Evolutionary conservation across 1,140 invertebrate genomes (phyloP).

Genomic region (Cephus cinctus): DNA sequence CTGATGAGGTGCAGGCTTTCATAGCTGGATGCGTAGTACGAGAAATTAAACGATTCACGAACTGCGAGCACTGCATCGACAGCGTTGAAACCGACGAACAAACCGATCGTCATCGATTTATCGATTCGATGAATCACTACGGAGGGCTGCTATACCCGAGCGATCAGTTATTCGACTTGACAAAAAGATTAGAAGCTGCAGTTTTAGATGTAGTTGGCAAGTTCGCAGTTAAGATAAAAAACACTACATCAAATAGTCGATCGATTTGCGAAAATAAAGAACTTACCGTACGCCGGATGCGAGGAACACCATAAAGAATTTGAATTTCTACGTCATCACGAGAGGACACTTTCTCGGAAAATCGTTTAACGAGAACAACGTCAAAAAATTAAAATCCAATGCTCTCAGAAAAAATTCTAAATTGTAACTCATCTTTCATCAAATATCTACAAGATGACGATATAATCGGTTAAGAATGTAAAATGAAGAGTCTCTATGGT

Average conservation of each 20-base stretch:
- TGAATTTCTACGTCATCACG: constrained; percentile 8
- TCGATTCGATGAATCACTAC: constrained; percentile 9
- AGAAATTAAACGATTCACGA: constrained; percentile 6
- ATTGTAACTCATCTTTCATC: too few relatives aligned
- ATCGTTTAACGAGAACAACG: constrained; percentile 3
- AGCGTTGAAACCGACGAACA: constrained; percentile 1
- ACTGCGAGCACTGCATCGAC: constrained; percentile 12
- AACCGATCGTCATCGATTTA: constrained; percentile 8
- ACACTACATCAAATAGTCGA: constrained; percentile 9
- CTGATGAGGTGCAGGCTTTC: constrained; percentile 11
- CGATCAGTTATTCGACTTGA: constrained; percentile 7
- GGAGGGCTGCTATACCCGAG: constrained; percentile 4
- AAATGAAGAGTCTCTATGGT: too few relatives aligned
- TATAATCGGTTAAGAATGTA: too few relatives aligned
- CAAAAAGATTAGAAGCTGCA: constrained; percentile 2
- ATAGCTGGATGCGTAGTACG: constrained; percentile 20
- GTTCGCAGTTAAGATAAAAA: background rate
- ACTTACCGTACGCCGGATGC: constrained; percentile 6
- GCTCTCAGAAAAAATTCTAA: constrained; percentile 1
- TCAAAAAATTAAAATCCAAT: constrained; percentile 1
- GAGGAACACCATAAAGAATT: constrained; percentile 2
- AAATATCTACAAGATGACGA: too few relatives aligned
- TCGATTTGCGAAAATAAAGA: background rate
- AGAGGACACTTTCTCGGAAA: constrained; percentile 10
- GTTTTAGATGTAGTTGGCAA: constrained; percentile 9